These are phyloP conservation scores for Psilopogon haemacephalus DNA, from an alignment of 2,113 vertebrate genomes.

Conservation along the genomic window DNA sequence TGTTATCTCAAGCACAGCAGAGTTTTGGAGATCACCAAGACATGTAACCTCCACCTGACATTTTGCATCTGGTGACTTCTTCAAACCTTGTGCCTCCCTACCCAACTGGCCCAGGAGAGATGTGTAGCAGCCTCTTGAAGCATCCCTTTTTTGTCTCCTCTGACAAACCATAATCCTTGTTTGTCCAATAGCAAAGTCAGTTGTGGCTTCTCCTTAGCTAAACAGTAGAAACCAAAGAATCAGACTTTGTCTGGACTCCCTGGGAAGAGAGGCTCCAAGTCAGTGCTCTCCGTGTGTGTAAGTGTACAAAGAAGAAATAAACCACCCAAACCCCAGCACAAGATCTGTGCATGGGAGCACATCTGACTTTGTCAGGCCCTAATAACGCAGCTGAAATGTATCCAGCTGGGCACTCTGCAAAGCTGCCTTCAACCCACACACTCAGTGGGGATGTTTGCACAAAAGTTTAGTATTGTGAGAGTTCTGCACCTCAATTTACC, in stretches of 20 bases:
- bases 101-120: not conserved
- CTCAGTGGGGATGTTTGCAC: fast-evolving
- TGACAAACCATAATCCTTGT: not conserved
- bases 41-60: fast-evolving
- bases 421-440: not conserved
- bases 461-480: not conserved
- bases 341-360: fast-evolving
- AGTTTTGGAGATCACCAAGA: not conserved
- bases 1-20: not conserved
- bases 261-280: not conserved
- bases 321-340: conserved; percentile 33
- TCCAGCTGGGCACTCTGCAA: not conserved
- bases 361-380: not conserved
- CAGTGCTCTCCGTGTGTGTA: conserved; percentile 20
- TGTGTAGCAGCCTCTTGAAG: not conserved
- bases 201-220: not conserved
- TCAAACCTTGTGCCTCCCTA: not conserved
- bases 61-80: not conserved
- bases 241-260: not conserved
- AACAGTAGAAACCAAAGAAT: not conserved
- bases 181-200: not conserved
- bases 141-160: not conserved
- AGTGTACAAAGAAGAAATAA: conserved; percentile 78
- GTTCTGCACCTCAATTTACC: conserved; percentile 50
- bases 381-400: fast-evolving